phyloP scores from a whole-genome alignment of 2,888 invertebrate species.

The Erebia epiphron region DNA sequence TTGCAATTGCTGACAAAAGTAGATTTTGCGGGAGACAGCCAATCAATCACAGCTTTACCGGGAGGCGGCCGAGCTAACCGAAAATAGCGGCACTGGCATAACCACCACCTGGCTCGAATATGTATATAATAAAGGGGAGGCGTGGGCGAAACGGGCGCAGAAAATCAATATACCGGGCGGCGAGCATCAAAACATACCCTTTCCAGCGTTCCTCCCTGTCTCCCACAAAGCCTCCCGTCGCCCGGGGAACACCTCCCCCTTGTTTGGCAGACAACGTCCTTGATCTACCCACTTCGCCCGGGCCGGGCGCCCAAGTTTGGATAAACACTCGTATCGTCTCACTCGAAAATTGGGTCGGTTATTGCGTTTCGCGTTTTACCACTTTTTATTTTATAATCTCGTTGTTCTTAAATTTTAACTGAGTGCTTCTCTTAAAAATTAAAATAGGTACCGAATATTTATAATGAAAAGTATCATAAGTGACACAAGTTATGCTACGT shows the following conservation, averaged over 20 bases:
- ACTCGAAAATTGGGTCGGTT: constrained; percentile 76
- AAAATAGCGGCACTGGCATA: constrained; percentile 73
- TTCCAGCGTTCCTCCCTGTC: constrained; percentile 52
- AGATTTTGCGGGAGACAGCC: constrained; percentile 43
- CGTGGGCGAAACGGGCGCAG: constrained; percentile 60
- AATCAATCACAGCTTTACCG: constrained; percentile 70
- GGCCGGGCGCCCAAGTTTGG: constrained; percentile 74
- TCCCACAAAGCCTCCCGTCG: constrained; percentile 59
- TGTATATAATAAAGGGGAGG: constrained; percentile 73
- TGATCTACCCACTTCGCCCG: constrained; percentile 76
- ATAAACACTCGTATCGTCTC: constrained; percentile 78
- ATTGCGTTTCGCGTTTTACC: constrained; percentile 60
- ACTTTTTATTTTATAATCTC: constrained; percentile 5
- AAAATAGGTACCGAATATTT: not conserved
- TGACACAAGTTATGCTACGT: too few relatives aligned
- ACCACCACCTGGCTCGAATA: constrained; percentile 65
- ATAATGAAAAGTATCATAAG: too few relatives aligned
- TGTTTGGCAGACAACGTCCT: constrained; percentile 83
- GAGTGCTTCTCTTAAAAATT: not conserved
- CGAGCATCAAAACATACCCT: constrained; percentile 79
- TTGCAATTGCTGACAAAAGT: constrained; percentile 37
- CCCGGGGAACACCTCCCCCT: constrained; percentile 77
- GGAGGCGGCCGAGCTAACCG: constrained; percentile 63
- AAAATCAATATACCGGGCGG: constrained; percentile 81
- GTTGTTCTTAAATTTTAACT: not conserved